Base-by-base conservation (phyloP, 2,888 invertebrate species). In the Hydropsyche betteni region DNA sequence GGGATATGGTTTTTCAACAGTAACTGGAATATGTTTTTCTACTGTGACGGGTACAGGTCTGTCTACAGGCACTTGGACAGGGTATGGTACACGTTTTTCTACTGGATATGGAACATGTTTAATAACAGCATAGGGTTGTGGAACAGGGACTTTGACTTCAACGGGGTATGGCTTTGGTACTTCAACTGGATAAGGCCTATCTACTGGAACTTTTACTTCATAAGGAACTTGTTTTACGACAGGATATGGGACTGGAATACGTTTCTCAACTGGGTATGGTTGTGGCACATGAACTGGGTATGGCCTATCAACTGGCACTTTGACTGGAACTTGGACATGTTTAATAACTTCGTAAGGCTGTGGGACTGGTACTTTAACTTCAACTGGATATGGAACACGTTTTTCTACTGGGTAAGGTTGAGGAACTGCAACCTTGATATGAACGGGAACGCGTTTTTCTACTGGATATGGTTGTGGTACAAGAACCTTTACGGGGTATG, bases 401-500 rank as follows among this genome's bases (percentile, higher is more conserved):
- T 92, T 92, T 84, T 92, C 92, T 80, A 92, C 92, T 82, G 93
- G 93, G 86, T 93, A 93, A 81, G 93, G 93, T 81, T 90, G 89
- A 80, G 93, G 93, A 75, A 93, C 92, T 78, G 88, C 91, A 69
- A 93, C 92, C 86, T 92, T 92, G 14, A 94, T 92, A 81, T 93
- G 93, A 83, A 90, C 89, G 51, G 90, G 94, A 12, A 93, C 84
- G 83, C 90, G 90, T 84, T 93, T 93, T 84, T 92, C 92, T 16
- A 94, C 93, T 79, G 93, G 93, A 86, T 93, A 93, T 80, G 94
- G 93, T 81, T 93, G 92, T 77, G 93, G 93, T 75, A 93, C 93
- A 75, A 89, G 86, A 74, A 94, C 93, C 86, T 93, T 93, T 81
- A 93, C 93, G 82, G 93, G 93, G 84, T 91, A 91, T 76, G 93